Evolutionary conservation across 2,113 vertebrate species (phyloP).

Genomic region (Craseonycteris thonglongyai): DNA sequence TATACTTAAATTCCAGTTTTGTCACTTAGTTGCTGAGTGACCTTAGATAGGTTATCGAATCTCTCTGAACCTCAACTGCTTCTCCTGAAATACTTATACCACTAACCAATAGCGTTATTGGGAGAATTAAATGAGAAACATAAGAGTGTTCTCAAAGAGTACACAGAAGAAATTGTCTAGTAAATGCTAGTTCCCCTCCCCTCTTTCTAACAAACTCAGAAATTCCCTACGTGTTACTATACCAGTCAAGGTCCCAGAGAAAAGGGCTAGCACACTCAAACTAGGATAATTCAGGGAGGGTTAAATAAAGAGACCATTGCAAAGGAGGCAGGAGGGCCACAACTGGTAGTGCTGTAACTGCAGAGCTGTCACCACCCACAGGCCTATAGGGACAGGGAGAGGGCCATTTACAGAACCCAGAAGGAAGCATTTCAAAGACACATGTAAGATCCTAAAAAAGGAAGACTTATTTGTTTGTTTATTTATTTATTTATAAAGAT

Average conservation of each 20-base stretch:
- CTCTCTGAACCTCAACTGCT: neutral
- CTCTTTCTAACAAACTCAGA: neutral
- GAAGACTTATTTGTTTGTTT: too few relatives aligned
- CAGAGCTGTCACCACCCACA: neutral
- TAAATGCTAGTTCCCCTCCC: neutral
- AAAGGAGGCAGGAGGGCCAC: too few relatives aligned
- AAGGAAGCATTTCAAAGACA: neutral
- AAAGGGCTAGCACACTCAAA: neutral
- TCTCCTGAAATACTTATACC: neutral
- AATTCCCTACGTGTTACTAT: neutral
- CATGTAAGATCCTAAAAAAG: neutral
- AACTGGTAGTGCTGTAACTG: neutral
- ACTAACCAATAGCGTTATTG: neutral
- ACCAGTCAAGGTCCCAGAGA: neutral
- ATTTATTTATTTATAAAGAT: too few relatives aligned
- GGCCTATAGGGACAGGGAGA: neutral
- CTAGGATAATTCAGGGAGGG: neutral
- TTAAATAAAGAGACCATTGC: neutral
- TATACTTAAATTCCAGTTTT: neutral
- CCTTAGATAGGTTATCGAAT: neutral
- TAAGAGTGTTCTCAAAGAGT: neutral
- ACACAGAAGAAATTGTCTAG: neutral
- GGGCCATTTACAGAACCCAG: neutral
- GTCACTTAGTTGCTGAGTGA: neutral
- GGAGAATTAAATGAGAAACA: neutral